Evolutionary conservation across 1,140 invertebrate genomes (phyloP), one percentile per base, ranked within the genome.

Genomic region (Calosoma granatense): DNA sequence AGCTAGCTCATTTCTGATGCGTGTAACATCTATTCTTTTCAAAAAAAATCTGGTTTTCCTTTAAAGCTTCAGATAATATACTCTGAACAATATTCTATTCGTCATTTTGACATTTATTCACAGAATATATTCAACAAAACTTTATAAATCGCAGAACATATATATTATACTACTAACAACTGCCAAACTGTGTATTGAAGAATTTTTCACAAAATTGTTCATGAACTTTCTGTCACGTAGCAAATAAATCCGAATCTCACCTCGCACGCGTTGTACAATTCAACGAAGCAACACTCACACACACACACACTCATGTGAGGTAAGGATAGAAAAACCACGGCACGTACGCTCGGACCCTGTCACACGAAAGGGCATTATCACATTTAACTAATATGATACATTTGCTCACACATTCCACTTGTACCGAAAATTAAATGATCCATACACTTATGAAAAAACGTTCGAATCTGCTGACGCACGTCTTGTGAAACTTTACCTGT

Each of bases 241-340:
- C 41, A 47, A 47, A 47, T 47, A 47, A 47, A 47, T 47, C 41
- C 41, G 17, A 47, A 47, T 47, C 17, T 4, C 17, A 47, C 4
- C 3, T 47, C 15, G 41, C 41, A 47, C 41, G 41, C 41, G 17
- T 4, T 17, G 17, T 9, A 36, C 26, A 6, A 36, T 36, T n/a
- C 26, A 9, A 36, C 26, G n/a, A 9, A n/a, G 6, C 26, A 9
- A 36, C 26, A 36, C n/a, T n/a, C 6, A 36, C 6, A 36, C 6
- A 36, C 26, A n/a, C 6, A 36, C 6, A 36, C 6, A 9, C 6
- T 36, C 6, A n/a, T 36, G 26, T 36, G 6, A 9, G n/a, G 26
- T n/a, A n/a, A 36, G 26, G 6, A 9, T 36, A n/a, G 6, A 36
- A 9, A 36, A 9, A 36, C n/a, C n/a, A n/a, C 6, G n/a, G 26